Evolutionary conservation across 2,113 vertebrate species (phyloP).

Genomic region (Clarias magur): DNA sequence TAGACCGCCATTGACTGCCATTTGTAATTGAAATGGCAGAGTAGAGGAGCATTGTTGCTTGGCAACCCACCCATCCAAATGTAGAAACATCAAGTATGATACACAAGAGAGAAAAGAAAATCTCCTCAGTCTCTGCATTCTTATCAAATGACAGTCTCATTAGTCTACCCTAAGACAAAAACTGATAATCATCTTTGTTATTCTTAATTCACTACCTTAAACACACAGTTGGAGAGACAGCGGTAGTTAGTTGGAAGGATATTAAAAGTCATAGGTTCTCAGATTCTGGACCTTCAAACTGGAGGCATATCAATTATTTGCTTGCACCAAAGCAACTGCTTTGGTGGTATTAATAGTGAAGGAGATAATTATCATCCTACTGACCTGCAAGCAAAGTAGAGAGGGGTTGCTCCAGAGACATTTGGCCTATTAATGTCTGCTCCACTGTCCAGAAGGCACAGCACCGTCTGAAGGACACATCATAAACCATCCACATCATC

Average conservation of each 20-base stretch:
- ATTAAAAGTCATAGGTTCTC: not conserved
- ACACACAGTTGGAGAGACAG: not conserved
- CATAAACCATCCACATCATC: not conserved
- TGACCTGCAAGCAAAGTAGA: conserved; percentile 99
- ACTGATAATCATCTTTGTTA: conserved; percentile 12
- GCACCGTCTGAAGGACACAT: conserved; percentile 80
- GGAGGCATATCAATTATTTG: not conserved
- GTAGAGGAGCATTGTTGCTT: conserved; percentile 34
- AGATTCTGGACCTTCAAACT: not conserved
- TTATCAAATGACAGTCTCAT: conserved; percentile 34
- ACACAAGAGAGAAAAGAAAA: conserved; percentile 27
- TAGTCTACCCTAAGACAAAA: conserved; percentile 30
- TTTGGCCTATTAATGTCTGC: conserved; percentile 98
- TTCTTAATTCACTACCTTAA: conserved; percentile 22
- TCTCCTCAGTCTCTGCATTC: conserved; percentile 27
- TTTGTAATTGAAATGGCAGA: conserved; percentile 44
- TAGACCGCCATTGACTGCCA: conserved; percentile 15
- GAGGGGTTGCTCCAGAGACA: conserved; percentile 92
- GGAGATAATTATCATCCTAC: not conserved
- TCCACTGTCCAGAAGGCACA: conserved; percentile 94
- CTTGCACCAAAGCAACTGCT: not conserved
- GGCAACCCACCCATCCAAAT: conserved; percentile 43
- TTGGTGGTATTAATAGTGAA: not conserved
- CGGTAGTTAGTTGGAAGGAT: not conserved
- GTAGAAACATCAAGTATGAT: not conserved